Conservation (phyloP, 2,113 vertebrate species). For the Scatophagus argus region DNA sequence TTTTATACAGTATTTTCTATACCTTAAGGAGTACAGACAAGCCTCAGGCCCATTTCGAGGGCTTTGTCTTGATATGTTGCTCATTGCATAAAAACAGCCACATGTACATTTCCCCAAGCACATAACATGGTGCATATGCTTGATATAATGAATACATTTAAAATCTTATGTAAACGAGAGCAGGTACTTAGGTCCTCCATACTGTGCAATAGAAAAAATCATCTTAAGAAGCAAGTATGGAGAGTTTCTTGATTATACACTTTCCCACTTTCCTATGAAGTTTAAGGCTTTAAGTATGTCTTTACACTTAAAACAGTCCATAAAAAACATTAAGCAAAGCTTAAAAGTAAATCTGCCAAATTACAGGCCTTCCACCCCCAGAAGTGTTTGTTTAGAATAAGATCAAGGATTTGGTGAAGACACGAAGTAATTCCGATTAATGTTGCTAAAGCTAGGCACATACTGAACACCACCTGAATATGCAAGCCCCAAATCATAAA, state of each 20-base stretch:
- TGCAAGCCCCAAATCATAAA: constrained; percentile 74
- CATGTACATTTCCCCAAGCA: constrained; percentile 14
- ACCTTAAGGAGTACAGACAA: constrained; percentile 86
- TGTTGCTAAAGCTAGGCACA: constrained; percentile 73
- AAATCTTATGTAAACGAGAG: constrained; percentile 37
- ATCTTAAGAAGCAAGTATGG: constrained; percentile 14
- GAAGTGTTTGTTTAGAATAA: constrained; percentile 73
- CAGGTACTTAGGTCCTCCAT: constrained; percentile 26
- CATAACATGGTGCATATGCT: constrained; percentile 5
- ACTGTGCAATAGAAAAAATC: constrained; percentile 16
- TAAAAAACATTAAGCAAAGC: constrained; percentile 68
- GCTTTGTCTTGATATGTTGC: constrained; percentile 49
- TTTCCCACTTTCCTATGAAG: constrained; percentile 43
- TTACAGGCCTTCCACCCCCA: constrained; percentile 63
- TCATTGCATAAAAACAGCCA: constrained; percentile 38
- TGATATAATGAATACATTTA: constrained; percentile 22
- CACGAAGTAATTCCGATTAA: constrained; percentile 79
- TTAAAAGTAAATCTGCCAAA: constrained; percentile 74
- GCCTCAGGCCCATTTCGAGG: constrained; percentile 23
- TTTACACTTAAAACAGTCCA: constrained; percentile 52
- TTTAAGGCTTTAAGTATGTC: constrained; percentile 41
- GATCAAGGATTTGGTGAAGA: constrained; percentile 69
- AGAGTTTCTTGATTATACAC: constrained; percentile 36
- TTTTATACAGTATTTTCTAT: constrained; percentile 87
- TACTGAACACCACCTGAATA: constrained; percentile 77